phyloP scores from a whole-genome alignment of 2,797 vertebrate genomes.

The Catharus ustulatus region DNA sequence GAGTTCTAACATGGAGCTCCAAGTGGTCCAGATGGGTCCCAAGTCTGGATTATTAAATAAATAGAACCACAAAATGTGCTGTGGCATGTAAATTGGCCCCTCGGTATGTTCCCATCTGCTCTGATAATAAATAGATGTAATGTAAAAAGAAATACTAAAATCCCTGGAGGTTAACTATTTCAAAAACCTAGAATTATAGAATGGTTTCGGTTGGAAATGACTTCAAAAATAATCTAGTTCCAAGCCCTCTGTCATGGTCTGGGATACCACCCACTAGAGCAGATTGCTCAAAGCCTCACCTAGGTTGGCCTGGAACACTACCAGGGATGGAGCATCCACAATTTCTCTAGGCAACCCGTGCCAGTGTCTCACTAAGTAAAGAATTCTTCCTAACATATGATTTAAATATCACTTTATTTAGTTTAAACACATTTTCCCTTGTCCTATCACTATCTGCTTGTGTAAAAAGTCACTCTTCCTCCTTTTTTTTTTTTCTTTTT shows the following conservation, averaged over 20 bases:
- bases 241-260: neutral
- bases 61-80: neutral
- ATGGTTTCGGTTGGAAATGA: neutral
- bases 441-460: neutral
- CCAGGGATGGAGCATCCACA: neutral
- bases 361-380: neutral
- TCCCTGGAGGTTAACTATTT: neutral
- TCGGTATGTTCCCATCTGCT: slow-evolving; percentile 15
- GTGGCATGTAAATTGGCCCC: neutral
- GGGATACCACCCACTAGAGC: neutral
- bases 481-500: neutral
- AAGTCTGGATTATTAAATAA: neutral
- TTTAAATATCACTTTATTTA: neutral
- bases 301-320: neutral
- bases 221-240: neutral
- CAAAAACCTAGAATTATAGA: neutral
- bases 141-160: neutral
- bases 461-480: neutral
- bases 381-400: neutral
- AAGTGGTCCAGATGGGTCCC: slow-evolving; percentile 8
- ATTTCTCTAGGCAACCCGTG: neutral
- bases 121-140: neutral
- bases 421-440: neutral
- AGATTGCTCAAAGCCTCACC: neutral
- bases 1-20: neutral